These are phyloP conservation scores for Tragulus kanchil DNA, from an alignment of 2,113 vertebrate genomes.

Conservation along the genomic window DNA sequence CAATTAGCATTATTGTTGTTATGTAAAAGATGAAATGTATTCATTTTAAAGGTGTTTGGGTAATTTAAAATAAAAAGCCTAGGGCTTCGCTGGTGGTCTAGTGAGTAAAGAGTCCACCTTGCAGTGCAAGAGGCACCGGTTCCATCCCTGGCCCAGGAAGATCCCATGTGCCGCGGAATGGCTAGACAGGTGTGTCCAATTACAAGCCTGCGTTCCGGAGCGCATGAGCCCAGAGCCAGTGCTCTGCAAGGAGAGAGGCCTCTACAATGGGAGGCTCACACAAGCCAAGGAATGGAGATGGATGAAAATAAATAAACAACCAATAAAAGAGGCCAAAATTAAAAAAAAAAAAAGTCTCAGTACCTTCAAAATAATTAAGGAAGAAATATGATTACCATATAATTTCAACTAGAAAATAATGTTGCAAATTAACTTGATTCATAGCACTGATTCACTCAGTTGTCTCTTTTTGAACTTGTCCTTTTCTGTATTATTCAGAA, in stretches of 20 bases:
- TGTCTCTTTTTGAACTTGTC: conserved; percentile 65
- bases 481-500: conserved; percentile 61
- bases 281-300: too few relatives aligned
- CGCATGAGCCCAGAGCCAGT: too few relatives aligned
- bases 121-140: too few relatives aligned
- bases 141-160: too few relatives aligned
- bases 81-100: background rate
- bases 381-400: conserved; percentile 11
- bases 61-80: conserved; percentile 12
- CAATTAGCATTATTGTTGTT: background rate
- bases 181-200: too few relatives aligned
- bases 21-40: background rate
- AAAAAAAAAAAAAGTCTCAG: background rate
- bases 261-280: too few relatives aligned
- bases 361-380: background rate
- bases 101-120: too few relatives aligned
- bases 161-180: too few relatives aligned
- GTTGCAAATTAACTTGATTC: conserved; percentile 80
- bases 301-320: too few relatives aligned
- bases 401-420: conserved; percentile 8
- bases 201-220: too few relatives aligned
- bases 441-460: conserved; percentile 79
- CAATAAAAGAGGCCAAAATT: too few relatives aligned
- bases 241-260: too few relatives aligned
- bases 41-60: background rate